phyloP scores from a whole-genome alignment of 2,113 vertebrate species.

The Channa maculata region DNA sequence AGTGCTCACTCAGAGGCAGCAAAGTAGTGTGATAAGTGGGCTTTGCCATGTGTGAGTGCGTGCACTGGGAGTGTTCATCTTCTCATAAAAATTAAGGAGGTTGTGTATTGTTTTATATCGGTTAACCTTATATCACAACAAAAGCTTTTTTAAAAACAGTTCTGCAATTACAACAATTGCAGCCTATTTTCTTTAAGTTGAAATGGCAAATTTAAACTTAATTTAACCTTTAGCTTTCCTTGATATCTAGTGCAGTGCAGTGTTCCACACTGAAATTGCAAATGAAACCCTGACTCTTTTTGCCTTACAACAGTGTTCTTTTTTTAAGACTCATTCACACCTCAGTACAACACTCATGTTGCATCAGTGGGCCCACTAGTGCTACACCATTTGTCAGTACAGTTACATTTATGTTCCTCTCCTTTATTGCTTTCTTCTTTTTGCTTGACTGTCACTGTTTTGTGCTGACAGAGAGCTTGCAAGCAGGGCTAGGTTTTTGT shows the following conservation, averaged over 20 bases:
- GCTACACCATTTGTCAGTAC: conserved; percentile 5
- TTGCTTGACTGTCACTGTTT: conserved; percentile 1
- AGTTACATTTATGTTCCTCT: background rate
- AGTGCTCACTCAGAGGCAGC: conserved; percentile 63
- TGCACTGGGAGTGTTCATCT: conserved; percentile 38
- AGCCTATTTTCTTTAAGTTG: background rate
- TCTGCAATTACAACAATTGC: background rate
- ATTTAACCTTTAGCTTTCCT: background rate
- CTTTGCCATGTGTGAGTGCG: conserved; percentile 46
- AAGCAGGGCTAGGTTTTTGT: background rate
- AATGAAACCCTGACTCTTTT: background rate
- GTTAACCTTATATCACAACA: too few species aligned
- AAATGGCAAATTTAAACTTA: background rate
- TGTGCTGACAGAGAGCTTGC: background rate
- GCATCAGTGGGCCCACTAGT: background rate
- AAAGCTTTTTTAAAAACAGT: background rate
- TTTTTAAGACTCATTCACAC: background rate
- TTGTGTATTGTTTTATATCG: conserved; percentile 37
- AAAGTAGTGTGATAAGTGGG: conserved; percentile 68
- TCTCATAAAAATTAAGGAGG: conserved; percentile 49
- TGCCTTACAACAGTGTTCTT: background rate
- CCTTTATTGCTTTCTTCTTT: background rate
- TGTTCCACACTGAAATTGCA: background rate
- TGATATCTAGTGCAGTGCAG: background rate
- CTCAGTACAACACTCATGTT: background rate